Conservation (phyloP, 2,888 invertebrate species). For the Dicycla oo region DNA sequence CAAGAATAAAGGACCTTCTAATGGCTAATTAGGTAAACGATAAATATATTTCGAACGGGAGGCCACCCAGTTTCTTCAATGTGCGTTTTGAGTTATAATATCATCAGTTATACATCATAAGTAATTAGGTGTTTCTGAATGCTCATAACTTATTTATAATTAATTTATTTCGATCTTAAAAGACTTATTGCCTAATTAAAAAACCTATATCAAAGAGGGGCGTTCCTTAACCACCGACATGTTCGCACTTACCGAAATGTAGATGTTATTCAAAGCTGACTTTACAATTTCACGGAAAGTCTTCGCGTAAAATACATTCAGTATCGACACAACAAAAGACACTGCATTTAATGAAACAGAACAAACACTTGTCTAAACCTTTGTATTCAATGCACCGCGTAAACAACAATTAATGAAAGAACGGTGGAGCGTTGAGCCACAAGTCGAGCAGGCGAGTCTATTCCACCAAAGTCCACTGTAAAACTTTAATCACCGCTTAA, state of each 20-base stretch:
- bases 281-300: neutral
- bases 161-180: constrained; percentile 18
- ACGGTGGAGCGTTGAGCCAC: constrained; percentile 37
- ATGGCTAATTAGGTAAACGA: constrained; percentile 83
- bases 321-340: constrained; percentile 26
- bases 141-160: constrained; percentile 18
- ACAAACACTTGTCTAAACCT: constrained; percentile 32
- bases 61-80: constrained; percentile 64
- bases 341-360: constrained; percentile 33
- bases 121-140: constrained; percentile 44
- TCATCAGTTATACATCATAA: constrained; percentile 56
- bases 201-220: neutral
- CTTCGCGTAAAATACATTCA: neutral
- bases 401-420: constrained; percentile 64
- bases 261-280: neutral
- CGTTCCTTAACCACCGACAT: neutral
- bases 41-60: constrained; percentile 80
- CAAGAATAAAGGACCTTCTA: constrained; percentile 80
- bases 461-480: constrained; percentile 48
- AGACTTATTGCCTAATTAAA: neutral
- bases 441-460: constrained; percentile 38
- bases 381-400: constrained; percentile 57
- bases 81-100: constrained; percentile 62
- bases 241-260: neutral
- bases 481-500: constrained; percentile 64